phyloP scores from a whole-genome alignment of 2,113 vertebrate genomes.

The Dryoscopus gambensis region DNA sequence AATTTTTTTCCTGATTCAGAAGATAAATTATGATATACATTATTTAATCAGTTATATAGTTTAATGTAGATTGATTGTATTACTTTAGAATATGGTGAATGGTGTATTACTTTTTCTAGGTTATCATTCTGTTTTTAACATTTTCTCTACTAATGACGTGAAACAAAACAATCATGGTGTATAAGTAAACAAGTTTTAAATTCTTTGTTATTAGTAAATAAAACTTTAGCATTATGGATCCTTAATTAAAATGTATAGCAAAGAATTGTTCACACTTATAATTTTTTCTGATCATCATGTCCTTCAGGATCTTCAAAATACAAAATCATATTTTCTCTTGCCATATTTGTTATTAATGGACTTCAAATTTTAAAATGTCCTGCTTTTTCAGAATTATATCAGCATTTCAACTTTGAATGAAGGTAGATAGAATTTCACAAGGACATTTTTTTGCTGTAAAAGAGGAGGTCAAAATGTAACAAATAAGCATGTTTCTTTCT shows the following conservation, averaged over 20 bases:
- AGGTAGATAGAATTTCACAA: not conserved
- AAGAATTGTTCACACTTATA: not conserved
- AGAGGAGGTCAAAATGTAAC: not conserved
- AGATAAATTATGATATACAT: not conserved
- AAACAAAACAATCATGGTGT: not conserved
- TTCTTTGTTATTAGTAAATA: not conserved
- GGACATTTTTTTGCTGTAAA: not conserved
- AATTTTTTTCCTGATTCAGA: not conserved
- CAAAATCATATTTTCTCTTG: not conserved
- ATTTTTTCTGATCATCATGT: not conserved
- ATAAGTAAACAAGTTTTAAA: not conserved
- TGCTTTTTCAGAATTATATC: conserved; percentile 16
- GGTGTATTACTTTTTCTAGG: not conserved
- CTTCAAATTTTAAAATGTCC: not conserved
- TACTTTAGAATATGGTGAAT: not conserved
- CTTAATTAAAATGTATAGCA: not conserved
- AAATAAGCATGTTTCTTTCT: not conserved
- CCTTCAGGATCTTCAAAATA: not conserved
- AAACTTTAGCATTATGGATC: not conserved
- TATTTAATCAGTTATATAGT: not conserved
- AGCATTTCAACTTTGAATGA: not conserved
- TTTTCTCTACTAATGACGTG: not conserved
- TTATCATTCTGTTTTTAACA: not conserved
- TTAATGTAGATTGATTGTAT: not conserved
- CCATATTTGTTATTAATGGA: not conserved